Base-by-base conservation (phyloP, 2,113 vertebrate genomes). In the Nannospalax galili region DNA sequence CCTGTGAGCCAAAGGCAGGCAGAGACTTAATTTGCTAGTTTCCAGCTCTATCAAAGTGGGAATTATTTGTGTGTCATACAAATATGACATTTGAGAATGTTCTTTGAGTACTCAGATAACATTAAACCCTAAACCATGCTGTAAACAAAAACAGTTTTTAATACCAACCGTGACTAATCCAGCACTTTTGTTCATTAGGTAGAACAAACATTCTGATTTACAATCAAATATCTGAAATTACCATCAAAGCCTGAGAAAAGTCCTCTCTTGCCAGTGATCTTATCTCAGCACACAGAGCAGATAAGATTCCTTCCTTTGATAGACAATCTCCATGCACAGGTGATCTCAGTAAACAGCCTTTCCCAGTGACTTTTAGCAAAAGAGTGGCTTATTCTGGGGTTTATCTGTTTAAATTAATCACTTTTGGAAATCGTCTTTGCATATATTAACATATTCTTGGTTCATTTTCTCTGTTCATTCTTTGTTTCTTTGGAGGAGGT, bases 101-200 rank as follows among this genome's bases (percentile, higher is more conserved):
- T 97, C 92, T 96, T 96, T 97, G 95, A 78, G 91, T 97, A 74
- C 70, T 96, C 35, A 19, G 24, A 97, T 90, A 86, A 94, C 80
- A 4, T 93, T 95, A 88, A 86, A 95, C 35, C 72, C 90, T 93
- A 88, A 94, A 6, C 12, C 62, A 79, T 78, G 75, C 78, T 87
- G 95, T 98, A 98, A 98, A 98, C 96, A 98, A 98, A 98, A 97
- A 4, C 97, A 98, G 91, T 40, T 97, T 97, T 97, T 42, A 81
- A 97, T 95, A 95, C 69, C 82, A 97, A 72, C 96, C 98, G 91
- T 98, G 97, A 98, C 97, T 97, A 98, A 98, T 98, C 95, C 97
- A 92, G 96, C 94, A 84, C 62, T 97, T 97, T 97, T 97, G 97
- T 97, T 98, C 96, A 97, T 93, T 97, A 98, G 96, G 90, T 95